Evolutionary conservation across 2,888 invertebrate species (phyloP).

Genomic region (Drosophila buzzatii): DNA sequence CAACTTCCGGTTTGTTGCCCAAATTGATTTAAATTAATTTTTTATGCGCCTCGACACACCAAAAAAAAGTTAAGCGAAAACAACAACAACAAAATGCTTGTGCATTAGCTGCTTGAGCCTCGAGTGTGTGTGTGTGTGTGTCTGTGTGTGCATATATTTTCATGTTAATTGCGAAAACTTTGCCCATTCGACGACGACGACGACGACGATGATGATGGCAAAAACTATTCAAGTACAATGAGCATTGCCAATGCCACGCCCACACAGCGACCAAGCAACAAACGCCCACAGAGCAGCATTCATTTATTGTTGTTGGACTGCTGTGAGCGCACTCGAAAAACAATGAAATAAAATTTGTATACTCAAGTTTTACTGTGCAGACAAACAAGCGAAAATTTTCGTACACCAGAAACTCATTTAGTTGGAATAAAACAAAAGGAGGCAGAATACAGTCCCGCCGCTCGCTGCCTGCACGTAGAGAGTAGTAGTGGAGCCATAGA

Average conservation of each 20-base stretch:
- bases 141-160: slow-evolving; percentile 41
- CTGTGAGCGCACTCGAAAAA: slow-evolving; percentile 74
- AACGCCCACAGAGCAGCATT: slow-evolving; percentile 26
- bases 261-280: slow-evolving; percentile 33
- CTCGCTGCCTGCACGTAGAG: too few species aligned
- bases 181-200: slow-evolving; percentile 42
- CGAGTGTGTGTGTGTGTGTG: slow-evolving; percentile 5
- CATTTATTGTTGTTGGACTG: slow-evolving; percentile 26
- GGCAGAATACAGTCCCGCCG: background rate
- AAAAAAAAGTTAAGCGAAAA: slow-evolving; percentile 21
- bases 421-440: slow-evolving; percentile 75
- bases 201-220: slow-evolving; percentile 33
- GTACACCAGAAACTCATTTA: slow-evolving; percentile 71
- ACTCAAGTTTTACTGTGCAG: slow-evolving; percentile 78
- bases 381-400: slow-evolving; percentile 55
- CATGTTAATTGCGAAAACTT: slow-evolving; percentile 75
- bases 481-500: background rate
- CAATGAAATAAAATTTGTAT: slow-evolving; percentile 81
- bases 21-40: slow-evolving; percentile 80
- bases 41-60: slow-evolving; percentile 55
- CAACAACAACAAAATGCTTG: slow-evolving; percentile 37
- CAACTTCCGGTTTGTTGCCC: slow-evolving; percentile 49
- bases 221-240: slow-evolving; percentile 70
- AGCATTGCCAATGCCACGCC: slow-evolving; percentile 51
- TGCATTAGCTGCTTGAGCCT: slow-evolving; percentile 10